Base-by-base conservation (phyloP, 2,888 invertebrate genomes). In the Sphinx pinastri region DNA sequence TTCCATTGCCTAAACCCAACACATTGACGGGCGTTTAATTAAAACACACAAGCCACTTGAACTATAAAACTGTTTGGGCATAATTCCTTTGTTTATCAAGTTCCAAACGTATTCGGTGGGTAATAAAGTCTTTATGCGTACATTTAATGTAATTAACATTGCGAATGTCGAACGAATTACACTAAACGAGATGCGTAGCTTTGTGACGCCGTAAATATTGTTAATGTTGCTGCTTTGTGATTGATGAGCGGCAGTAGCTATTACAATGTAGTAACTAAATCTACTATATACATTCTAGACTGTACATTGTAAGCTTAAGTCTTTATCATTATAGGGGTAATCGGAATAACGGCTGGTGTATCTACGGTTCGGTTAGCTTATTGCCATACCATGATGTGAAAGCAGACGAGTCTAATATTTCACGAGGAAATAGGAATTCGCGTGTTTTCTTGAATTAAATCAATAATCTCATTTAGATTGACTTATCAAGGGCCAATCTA, bases 11-110 rank as follows among this genome's bases (percentile, higher is more conserved):
- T 19, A 47, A 16, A n/a, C 5, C 58, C 38, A 2, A 47, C 73
- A 71, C 76, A 78, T 79, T 80, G 79, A 79, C 76, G 75, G 73
- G 74, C 74, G 77, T 79, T 83, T 83, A 84, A 85, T 84, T 84
- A 84, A 84, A 81, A 79, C 77, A 71, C 19, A 68, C 71, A 70
- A 68, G 69, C 71, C 60, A 69, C 47, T 59, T 54, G 68, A 74
- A 72, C 69, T 72, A 73, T 74, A 45, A 11, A 19, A 25, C 49
- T 63, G 19, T 19, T 60, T 45, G 55, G 4, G 51, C 38, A 13
- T 16, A 49, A 60, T 63, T 13, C 16, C 63, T 63, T 47, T 19
- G 58, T 58, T 58, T 31, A 45, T 60, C 19, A 13, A 25, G 13
- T 63, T 47, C 1, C 25, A 13, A 58, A 12, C 19, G 2, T 63